These are phyloP conservation scores for Ispidina picta DNA, from an alignment of 2,797 vertebrate species.

Conservation along the genomic window DNA sequence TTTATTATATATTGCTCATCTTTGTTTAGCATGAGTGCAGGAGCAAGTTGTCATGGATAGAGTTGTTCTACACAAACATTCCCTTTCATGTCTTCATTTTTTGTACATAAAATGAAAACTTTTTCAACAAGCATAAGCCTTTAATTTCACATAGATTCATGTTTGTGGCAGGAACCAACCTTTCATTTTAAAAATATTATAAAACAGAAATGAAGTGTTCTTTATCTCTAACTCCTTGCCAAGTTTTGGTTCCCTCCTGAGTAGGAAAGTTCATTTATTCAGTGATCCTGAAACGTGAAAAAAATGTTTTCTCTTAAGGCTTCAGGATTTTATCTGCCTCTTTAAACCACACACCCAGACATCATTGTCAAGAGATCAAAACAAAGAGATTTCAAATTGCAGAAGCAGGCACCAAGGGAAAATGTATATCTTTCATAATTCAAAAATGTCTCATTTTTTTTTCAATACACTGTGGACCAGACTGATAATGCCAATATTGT, in stretches of 20 bases:
- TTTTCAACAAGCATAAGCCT: neutral
- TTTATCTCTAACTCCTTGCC: neutral
- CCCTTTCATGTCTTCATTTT: neutral
- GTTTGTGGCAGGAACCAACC: neutral
- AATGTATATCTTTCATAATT: neutral
- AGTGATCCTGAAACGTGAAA: neutral
- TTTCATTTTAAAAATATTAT: neutral
- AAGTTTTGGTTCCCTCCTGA: slow-evolving; percentile 28
- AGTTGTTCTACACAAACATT: neutral
- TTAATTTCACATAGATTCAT: neutral
- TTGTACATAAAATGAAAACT: neutral
- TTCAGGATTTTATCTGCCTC: neutral
- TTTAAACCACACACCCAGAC: neutral
- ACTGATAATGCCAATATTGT: neutral
- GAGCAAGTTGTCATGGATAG: neutral
- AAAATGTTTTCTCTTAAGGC: slow-evolving; percentile 16
- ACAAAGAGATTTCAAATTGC: neutral
- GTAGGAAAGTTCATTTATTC: slow-evolving; percentile 33
- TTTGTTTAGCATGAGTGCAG: neutral
- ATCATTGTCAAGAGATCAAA: neutral
- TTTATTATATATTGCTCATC: neutral
- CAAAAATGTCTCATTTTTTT: neutral
- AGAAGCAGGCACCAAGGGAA: neutral
- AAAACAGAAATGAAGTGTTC: neutral
- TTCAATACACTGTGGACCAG: neutral